phyloP scores from a whole-genome alignment of 2,113 vertebrate genomes.

The Synodontis membranacea region DNA sequence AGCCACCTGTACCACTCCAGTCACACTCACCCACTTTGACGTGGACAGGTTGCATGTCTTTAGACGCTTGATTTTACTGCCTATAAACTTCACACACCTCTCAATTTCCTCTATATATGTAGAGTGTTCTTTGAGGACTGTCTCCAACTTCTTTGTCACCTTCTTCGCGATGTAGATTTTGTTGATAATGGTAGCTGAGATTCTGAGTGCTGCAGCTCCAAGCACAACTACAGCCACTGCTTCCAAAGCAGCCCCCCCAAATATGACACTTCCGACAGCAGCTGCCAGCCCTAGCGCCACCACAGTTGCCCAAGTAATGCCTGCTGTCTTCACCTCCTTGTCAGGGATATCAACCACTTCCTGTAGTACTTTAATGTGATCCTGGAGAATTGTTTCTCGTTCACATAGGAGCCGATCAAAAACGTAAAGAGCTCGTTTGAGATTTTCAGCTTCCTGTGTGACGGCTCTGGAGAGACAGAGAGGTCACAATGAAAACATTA shows the following conservation, averaged over 20 bases:
- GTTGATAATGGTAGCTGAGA: conserved; percentile 72
- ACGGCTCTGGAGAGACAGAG: not conserved
- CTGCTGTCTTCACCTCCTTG: conserved; percentile 60
- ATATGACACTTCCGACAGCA: conserved; percentile 73
- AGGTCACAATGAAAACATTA: not conserved
- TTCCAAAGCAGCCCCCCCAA: conserved; percentile 70
- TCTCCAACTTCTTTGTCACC: conserved; percentile 76
- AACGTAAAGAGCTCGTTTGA: not conserved
- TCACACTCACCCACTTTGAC: too few species aligned
- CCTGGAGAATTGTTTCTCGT: conserved; percentile 64
- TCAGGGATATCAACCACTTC: conserved; percentile 63
- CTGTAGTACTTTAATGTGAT: conserved; percentile 59
- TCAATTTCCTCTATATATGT: conserved; percentile 67
- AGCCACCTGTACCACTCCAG: too few species aligned
- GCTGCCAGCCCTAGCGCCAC: conserved; percentile 70
- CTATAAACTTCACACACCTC: conserved; percentile 70
- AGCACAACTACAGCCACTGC: conserved; percentile 72
- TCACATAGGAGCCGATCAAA: conserved; percentile 1
- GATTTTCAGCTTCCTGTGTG: not conserved
- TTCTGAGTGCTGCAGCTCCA: conserved; percentile 69
- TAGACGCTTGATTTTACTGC: conserved; percentile 61
- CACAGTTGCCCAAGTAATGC: conserved; percentile 68
- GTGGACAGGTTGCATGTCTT: conserved; percentile 8
- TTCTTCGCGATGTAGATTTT: conserved; percentile 70
- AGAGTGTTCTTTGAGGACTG: conserved; percentile 73